phyloP scores from a whole-genome alignment of 2,113 vertebrate species.

The Corythaeola cristata region DNA sequence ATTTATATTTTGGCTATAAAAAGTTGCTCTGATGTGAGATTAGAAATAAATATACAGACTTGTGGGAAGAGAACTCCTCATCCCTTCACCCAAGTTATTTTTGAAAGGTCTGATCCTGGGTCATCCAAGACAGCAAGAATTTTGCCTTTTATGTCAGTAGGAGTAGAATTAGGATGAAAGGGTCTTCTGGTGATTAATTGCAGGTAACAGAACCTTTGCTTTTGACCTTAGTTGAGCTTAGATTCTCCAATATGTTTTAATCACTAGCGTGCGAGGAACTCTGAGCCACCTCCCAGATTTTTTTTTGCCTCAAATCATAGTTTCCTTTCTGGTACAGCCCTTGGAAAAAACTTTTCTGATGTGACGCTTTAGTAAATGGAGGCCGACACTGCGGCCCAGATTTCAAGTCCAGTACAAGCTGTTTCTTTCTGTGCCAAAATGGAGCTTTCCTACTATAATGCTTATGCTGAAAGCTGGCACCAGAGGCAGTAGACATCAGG shows the following conservation, averaged over 20 bases:
- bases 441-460: background rate
- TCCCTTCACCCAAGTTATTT: background rate
- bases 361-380: background rate
- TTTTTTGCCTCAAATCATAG: background rate
- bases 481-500: background rate
- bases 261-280: background rate
- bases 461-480: background rate
- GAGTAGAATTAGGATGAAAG: background rate
- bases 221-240: slow-evolving; percentile 6
- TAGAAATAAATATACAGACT: background rate
- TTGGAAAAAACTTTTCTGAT: background rate
- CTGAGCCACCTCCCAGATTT: background rate
- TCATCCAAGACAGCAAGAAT: background rate
- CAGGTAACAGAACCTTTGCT: slow-evolving; percentile 15
- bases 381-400: background rate
- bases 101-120: background rate
- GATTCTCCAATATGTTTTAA: background rate
- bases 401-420: background rate
- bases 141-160: background rate
- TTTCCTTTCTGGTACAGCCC: background rate
- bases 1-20: background rate
- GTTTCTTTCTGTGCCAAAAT: background rate
- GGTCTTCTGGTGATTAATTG: slow-evolving; percentile 20
- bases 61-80: background rate
- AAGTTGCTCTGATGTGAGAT: background rate